Conservation (phyloP, 2,113 vertebrate species). For the Syrmaticus mikado region DNA sequence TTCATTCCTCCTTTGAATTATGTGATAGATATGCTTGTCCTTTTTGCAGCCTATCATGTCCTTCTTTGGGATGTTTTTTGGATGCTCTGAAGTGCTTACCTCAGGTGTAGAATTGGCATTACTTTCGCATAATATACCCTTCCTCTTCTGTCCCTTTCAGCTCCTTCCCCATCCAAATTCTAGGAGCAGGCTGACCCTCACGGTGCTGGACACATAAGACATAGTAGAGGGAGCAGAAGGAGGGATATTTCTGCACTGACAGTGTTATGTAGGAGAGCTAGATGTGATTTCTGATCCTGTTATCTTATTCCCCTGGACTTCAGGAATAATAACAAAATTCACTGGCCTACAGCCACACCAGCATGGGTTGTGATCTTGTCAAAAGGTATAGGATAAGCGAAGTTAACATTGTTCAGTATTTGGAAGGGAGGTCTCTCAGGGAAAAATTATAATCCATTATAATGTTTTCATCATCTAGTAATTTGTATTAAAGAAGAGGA, state of each 20-base stretch:
- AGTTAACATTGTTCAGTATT: background rate
- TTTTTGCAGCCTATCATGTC: background rate
- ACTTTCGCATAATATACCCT: background rate
- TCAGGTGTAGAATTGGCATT: background rate
- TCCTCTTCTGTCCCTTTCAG: background rate
- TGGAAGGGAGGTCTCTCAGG: background rate
- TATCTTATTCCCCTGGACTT: constrained; percentile 12
- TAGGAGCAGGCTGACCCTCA: background rate
- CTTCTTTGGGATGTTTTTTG: background rate
- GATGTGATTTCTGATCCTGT: background rate
- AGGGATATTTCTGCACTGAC: background rate
- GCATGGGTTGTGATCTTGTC: background rate
- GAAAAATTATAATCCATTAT: background rate
- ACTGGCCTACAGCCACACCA: background rate
- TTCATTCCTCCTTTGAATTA: background rate
- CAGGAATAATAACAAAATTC: background rate
- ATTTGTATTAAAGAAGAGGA: background rate
- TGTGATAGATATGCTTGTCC: background rate
- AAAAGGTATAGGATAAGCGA: background rate
- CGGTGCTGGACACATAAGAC: background rate
- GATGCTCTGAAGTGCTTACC: background rate
- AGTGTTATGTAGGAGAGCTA: background rate
- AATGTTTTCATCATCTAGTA: background rate
- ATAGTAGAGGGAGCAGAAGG: background rate
- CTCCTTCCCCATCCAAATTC: background rate